Conservation (phyloP, 2,888 invertebrate genomes). For the Copidosoma aretas region DNA sequence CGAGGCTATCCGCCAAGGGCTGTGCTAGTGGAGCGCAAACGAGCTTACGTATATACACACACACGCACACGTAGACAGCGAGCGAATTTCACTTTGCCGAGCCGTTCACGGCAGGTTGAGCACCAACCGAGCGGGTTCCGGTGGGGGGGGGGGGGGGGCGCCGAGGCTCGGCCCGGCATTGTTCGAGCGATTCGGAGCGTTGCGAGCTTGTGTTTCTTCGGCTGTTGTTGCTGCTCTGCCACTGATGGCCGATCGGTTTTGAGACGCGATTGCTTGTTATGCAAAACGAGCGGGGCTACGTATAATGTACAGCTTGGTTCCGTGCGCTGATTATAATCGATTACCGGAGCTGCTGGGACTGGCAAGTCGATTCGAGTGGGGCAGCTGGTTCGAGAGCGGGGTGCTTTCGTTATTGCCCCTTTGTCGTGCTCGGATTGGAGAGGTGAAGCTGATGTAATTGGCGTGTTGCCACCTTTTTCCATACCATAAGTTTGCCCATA, state of each 20-base stretch:
- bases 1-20: not conserved
- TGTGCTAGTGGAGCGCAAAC: too few species aligned
- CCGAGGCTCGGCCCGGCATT: not conserved
- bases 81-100: constrained; percentile 35
- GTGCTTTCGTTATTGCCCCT: too few species aligned
- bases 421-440: too few species aligned
- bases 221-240: not conserved
- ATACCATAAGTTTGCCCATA: too few species aligned
- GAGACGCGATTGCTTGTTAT: not conserved
- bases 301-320: not conserved
- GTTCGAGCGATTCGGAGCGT: not conserved
- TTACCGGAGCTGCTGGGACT: too few species aligned
- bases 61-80: not conserved
- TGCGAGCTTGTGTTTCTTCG: not conserved
- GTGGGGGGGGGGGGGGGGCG: too few species aligned
- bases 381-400: too few species aligned
- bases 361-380: too few species aligned
- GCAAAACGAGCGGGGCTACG: not conserved
- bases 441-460: too few species aligned
- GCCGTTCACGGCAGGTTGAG: constrained; percentile 1
- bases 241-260: not conserved
- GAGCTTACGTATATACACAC: too few species aligned
- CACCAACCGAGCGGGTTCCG: not conserved
- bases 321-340: too few species aligned
- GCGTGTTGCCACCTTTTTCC: too few species aligned